These are phyloP conservation scores for Chydorus sphaericus DNA, from an alignment of 2,888 invertebrate genomes.

Conservation along the genomic window DNA sequence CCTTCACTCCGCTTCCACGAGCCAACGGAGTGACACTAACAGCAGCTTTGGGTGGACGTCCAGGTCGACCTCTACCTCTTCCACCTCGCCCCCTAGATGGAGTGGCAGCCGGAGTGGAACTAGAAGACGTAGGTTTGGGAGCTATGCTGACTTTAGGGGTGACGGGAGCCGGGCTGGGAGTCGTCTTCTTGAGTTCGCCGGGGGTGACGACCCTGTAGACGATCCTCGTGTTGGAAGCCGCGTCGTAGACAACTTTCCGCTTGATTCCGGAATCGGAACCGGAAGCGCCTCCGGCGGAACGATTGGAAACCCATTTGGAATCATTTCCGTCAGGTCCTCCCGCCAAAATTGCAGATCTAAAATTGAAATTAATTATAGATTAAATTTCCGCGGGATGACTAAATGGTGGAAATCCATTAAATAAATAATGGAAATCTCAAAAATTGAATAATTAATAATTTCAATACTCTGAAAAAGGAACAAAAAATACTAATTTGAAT, in stretches of 20 bases:
- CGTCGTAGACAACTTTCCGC: slow-evolving; percentile 33
- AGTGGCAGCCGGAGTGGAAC: neutral
- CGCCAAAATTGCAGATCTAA: neutral
- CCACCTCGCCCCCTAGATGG: neutral
- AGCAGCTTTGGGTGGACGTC: neutral
- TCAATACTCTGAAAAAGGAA: too few relatives aligned
- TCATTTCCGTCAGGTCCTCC: neutral
- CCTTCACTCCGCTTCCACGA: too few relatives aligned
- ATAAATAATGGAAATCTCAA: too few relatives aligned
- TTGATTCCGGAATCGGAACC: slow-evolving; percentile 28
- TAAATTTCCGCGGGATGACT: too few relatives aligned
- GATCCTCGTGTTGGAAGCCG: slow-evolving; percentile 39
- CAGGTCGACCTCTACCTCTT: neutral
- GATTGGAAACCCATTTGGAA: too few relatives aligned
- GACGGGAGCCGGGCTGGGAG: neutral
- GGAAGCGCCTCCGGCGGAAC: neutral
- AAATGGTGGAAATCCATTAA: too few relatives aligned
- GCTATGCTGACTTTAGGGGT: neutral
- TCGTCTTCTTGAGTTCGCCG: neutral
- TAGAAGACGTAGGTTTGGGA: neutral
- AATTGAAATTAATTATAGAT: too few relatives aligned
- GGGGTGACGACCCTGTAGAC: slow-evolving; percentile 31
- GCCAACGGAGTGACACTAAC: too few relatives aligned
- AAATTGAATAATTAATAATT: too few relatives aligned
- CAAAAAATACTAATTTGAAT: too few relatives aligned